phyloP scores from a whole-genome alignment of 2,888 invertebrate genomes.

The Epirrhoe alternata region DNA sequence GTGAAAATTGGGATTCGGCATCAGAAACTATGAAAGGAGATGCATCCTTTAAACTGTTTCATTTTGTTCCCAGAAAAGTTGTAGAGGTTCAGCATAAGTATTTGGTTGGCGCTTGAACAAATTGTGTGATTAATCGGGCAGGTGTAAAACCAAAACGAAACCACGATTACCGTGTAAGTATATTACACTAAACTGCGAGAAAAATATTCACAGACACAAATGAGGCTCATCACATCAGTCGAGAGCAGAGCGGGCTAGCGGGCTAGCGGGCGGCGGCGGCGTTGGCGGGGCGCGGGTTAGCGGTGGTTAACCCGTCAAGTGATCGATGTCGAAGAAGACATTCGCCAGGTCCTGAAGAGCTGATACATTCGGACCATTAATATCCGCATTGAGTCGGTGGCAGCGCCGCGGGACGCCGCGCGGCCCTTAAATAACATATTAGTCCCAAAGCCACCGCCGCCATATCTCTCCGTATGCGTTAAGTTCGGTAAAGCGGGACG shows the following conservation, averaged over 20 bases:
- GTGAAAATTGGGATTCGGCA: too few relatives aligned
- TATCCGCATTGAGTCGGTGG: constrained; percentile 76
- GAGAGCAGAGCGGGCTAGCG: constrained; percentile 11
- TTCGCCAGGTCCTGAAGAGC: constrained; percentile 58
- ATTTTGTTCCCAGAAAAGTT: background rate
- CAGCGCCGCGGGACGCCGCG: constrained; percentile 75
- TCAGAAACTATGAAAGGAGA: too few relatives aligned
- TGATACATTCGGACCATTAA: constrained; percentile 77
- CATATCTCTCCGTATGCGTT: constrained; percentile 70
- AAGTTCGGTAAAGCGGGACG: constrained; percentile 76
- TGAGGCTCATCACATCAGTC: constrained; percentile 18
- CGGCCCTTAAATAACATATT: constrained; percentile 78
- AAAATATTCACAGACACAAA: constrained; percentile 12
- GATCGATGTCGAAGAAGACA: constrained; percentile 61
- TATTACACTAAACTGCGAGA: constrained; percentile 3
- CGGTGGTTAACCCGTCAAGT: constrained; percentile 44
- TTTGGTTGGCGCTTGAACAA: background rate
- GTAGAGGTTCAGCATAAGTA: background rate
- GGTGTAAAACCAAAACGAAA: background rate
- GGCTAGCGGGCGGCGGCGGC: background rate
- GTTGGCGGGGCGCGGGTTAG: constrained; percentile 11
- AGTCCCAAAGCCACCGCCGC: constrained; percentile 77
- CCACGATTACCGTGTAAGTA: background rate
- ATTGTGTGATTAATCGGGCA: background rate
- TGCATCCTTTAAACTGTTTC: too few relatives aligned